Percentiles rank a stretch among this genome's conserved stretches.
phyloP scores from a whole-genome alignment of 2,113 vertebrate species.

The Myrmecophaga tridactyla region DNA sequence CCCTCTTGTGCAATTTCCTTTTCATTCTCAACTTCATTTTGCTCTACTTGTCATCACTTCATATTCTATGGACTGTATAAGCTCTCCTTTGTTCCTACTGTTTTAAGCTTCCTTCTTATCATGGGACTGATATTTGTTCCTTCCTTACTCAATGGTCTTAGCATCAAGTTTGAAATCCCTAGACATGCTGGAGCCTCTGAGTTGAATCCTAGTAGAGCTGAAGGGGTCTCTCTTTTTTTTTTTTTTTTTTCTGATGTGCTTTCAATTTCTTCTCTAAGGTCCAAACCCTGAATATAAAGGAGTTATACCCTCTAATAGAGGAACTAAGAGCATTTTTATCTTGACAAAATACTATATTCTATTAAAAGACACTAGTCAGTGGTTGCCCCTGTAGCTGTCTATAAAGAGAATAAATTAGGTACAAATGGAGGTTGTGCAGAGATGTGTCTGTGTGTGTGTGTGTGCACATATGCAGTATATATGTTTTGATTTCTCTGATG shows the following conservation, averaged over 20 bases:
- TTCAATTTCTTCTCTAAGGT: constrained; percentile 33
- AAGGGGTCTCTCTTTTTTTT: background rate
- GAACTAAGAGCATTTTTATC: background rate
- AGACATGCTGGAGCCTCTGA: constrained; percentile 48
- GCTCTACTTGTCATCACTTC: constrained; percentile 48
- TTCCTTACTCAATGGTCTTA: constrained; percentile 20
- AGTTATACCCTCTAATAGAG: background rate
- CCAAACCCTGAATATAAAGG: background rate
- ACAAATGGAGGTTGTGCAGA: background rate
- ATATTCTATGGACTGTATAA: background rate
- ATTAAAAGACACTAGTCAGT: background rate
- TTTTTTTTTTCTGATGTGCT: background rate
- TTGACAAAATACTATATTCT: background rate
- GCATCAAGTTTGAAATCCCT: constrained; percentile 19
- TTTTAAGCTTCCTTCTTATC: constrained; percentile 62
- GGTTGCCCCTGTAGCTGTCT: background rate
- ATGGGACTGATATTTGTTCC: background rate
- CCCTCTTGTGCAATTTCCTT: constrained; percentile 19
- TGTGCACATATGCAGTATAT: too few species aligned
- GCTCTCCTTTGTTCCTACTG: constrained; percentile 52
- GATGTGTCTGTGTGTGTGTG: background rate
- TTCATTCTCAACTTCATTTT: constrained; percentile 16
- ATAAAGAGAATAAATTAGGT: background rate
- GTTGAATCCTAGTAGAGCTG: background rate
- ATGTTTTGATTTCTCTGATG: background rate